These are phyloP conservation scores for Chromis chromis DNA, from an alignment of 2,797 vertebrate genomes.

Conservation along the genomic window DNA sequence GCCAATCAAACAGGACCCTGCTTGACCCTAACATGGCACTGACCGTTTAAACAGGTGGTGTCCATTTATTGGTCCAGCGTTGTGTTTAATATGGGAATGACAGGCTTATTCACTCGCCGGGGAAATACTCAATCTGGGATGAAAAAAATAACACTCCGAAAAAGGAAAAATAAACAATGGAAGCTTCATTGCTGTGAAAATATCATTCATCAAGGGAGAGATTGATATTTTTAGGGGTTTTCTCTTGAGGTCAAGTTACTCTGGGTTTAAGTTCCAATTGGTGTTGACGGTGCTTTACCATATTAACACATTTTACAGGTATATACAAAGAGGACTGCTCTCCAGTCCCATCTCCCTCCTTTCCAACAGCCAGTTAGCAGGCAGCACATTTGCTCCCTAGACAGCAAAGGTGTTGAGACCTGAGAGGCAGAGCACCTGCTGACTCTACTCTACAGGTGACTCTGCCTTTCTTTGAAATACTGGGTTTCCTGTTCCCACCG, in stretches of 20 bases:
- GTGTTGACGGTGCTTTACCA: background rate
- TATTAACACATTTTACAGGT: constrained; percentile 12
- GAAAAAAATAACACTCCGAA: constrained; percentile 67
- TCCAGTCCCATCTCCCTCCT: background rate
- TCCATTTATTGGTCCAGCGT: constrained; percentile 81
- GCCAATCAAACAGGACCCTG: constrained; percentile 83
- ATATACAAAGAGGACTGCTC: background rate
- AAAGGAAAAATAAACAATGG: constrained; percentile 69
- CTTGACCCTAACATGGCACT: constrained; percentile 83
- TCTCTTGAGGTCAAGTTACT: constrained; percentile 21
- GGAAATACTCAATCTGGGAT: constrained; percentile 67
- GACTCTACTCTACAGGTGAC: constrained; percentile 71
- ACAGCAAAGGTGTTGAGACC: constrained; percentile 59
- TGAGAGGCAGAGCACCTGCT: constrained; percentile 76
- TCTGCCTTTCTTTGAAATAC: constrained; percentile 55
- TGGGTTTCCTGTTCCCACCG: constrained; percentile 59
- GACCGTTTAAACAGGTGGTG: constrained; percentile 87
- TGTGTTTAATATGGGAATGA: constrained; percentile 76
- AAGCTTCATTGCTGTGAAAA: constrained; percentile 69
- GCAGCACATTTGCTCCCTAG: constrained; percentile 39
- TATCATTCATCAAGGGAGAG: constrained; percentile 72
- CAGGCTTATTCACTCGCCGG: constrained; percentile 68
- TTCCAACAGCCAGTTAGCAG: constrained; percentile 35
- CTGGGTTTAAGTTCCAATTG: background rate
- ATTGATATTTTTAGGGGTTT: constrained; percentile 44